Evolutionary conservation across 2,113 vertebrate species (phyloP), one percentile per base, ranked within the genome.

Genomic region (Protobothrops mucrosquamatus): DNA sequence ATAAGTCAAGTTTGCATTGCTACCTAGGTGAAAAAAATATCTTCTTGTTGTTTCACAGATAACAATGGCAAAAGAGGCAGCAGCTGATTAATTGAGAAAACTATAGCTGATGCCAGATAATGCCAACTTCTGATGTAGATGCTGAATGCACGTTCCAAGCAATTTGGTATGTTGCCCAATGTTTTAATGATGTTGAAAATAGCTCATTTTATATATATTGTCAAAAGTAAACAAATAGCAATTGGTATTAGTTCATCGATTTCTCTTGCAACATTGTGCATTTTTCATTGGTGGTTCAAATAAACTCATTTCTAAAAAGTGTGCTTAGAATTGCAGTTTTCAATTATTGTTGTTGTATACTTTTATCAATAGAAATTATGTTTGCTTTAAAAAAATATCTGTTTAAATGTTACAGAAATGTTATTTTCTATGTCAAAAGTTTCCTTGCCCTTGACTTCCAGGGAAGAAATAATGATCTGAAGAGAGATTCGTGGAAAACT

Each of bases 121-220:
- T 89, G 18, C 4, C 24, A 61, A 89, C 88, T 26, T 46, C 43
- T 20, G 23, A 26, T 48, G 4, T 6, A 46, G 23, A 12, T 57
- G 24, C 23, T 46, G 39, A 89, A 89, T 48, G 14, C 39, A 54
- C 20, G 3, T 26, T 81, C 74, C 34, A 81, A 81, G 34, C 74
- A 81, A 81, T 39, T 81, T 39, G 15, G 15, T 81, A 81, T 34
- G 18, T 81, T 9, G 34, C 18, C 74, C 34, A 43, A 81, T 81
- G 74, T 43, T 81, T 81, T 81, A 81, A 81, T 81, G 74, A 85
- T 34, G 91, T 95, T 91, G 87, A 54, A 93, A 93, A 96, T 94
- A 92, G 88, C 90, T 94, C 95, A 89, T 95, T 96, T 51, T 51
- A 51, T 51, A 96, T 94, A 96, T 96, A 95, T 94, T 90, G 96